Conservation (phyloP, 2,797 vertebrate genomes). For the Sebastes ruberrimus region DNA sequence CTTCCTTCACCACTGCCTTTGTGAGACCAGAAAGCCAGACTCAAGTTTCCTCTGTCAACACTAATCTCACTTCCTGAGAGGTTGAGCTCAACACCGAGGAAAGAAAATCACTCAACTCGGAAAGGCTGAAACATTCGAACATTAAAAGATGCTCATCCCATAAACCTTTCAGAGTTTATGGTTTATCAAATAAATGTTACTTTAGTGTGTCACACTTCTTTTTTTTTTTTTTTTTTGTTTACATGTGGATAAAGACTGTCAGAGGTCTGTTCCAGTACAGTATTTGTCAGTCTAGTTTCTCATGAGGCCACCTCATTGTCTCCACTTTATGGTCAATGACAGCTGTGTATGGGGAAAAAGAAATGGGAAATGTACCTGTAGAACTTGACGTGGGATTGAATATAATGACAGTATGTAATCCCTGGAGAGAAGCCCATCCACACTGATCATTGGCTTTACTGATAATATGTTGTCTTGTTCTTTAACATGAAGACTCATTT, state of each 20-base stretch:
- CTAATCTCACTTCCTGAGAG: too few species aligned
- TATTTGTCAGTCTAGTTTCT: background rate
- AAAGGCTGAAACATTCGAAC: too few species aligned
- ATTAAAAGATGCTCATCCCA: too few species aligned
- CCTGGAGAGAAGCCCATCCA: background rate
- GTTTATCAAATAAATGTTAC: background rate
- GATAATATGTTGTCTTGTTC: background rate
- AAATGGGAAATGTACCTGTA: slow-evolving; percentile 3
- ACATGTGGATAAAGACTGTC: too few species aligned
- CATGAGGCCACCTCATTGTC: background rate
- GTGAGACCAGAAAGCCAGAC: background rate
- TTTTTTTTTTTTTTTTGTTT: too few species aligned
- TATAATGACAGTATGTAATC: background rate
- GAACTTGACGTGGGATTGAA: background rate
- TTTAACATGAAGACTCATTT: background rate
- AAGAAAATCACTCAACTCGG: too few species aligned
- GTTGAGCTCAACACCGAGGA: too few species aligned
- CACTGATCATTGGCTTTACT: background rate
- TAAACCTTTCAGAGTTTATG: background rate
- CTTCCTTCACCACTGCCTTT: background rate
- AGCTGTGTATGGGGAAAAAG: background rate
- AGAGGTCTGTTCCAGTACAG: too few species aligned
- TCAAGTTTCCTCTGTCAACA: background rate
- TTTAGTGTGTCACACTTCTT: too few species aligned
- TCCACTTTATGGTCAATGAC: background rate